These are phyloP conservation scores for Ciconia nigra DNA, from an alignment of 2,797 vertebrate genomes.

Conservation along the genomic window DNA sequence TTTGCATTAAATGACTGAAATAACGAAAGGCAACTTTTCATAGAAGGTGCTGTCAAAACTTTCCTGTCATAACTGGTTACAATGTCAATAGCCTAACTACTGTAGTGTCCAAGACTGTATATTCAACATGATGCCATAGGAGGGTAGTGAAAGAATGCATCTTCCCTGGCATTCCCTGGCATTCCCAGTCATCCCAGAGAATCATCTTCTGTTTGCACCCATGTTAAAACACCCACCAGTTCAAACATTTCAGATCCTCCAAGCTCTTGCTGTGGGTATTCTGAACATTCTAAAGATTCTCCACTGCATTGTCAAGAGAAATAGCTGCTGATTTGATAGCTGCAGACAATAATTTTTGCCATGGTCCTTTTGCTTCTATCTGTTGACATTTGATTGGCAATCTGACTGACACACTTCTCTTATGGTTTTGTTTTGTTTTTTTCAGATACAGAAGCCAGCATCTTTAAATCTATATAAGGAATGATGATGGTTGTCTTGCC, in stretches of 20 bases:
- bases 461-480: not conserved
- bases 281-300: not conserved
- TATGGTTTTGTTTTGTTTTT: not conserved
- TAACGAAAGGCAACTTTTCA: not conserved
- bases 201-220: not conserved
- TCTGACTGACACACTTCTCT: not conserved
- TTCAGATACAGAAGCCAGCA: not conserved
- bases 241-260: not conserved
- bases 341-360: not conserved
- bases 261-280: not conserved
- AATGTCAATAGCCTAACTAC: not conserved
- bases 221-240: not conserved
- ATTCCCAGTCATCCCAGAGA: not conserved
- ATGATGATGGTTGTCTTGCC: not conserved
- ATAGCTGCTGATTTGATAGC: not conserved
- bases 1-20: not conserved
- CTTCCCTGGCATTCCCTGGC: not conserved
- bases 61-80: not conserved
- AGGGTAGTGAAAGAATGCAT: not conserved
- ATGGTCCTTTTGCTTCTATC: not conserved
- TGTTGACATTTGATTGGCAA: not conserved
- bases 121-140: not conserved
- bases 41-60: not conserved
- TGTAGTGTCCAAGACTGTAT: not conserved
- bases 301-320: not conserved